Evolutionary conservation across 2,113 vertebrate genomes (phyloP), one percentile per base, ranked within the genome.

Genomic region (Periophthalmus modestus): DNA sequence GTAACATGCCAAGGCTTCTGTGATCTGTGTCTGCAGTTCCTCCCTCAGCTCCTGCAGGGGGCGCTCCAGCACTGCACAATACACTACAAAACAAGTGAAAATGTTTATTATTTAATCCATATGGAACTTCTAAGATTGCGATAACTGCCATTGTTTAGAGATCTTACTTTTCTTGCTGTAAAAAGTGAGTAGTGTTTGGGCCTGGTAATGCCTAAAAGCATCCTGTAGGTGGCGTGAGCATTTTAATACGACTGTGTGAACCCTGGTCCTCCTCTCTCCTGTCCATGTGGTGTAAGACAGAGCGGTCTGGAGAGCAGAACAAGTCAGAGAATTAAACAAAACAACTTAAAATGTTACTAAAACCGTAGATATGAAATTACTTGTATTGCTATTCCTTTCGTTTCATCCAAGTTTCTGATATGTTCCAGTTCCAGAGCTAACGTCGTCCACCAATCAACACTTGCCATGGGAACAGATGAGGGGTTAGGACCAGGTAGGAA

Each of bases 161-260:
- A 34, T 7, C 88, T 79, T 80, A 94, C 94, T 90, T 73, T 92
- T 93, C 73, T 94, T 94, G 91, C 93, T 92, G 87, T 94, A 94
- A 82, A 93, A 94, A 24, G 89, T 77, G 50, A 94, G 92, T 0
- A 95, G 85, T 0, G 93, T 93, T 75, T 94, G 93, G 1, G 93
- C 93, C 87, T 95, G 93, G 78, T 84, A 93, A 75, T 89, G 89
- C 23, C 93, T 84, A 79, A 94, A 95, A 13, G 86, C 74, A 33
- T 94, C 93, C 84, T 92, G 90, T 1, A 93, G 91, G 46, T 87
- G 91, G 28, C 14, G 82, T 0, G 93, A 94, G 78, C 91, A 91
- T 19, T 85, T 79, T 61, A 94, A 77, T 7, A 72, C 88, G 66
- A 94, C 58, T 2, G 89, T 93, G 85, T 94, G 93, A 66, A 95